A percentile compares a stretch with the other conserved stretches of the same genome.
Conservation (phyloP, 2,888 invertebrate genomes). For the Leucophenga maculata region DNA sequence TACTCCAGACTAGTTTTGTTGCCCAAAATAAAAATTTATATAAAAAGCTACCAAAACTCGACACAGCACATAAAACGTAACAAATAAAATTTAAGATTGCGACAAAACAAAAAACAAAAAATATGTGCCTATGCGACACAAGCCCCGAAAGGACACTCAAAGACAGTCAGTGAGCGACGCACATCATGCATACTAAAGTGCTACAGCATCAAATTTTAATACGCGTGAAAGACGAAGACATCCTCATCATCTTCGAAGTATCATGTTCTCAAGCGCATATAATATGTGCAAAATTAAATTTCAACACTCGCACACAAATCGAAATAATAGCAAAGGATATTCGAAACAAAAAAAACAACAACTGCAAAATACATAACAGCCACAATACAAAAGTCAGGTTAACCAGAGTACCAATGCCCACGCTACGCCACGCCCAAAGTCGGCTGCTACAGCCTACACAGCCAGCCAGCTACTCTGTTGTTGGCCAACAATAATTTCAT, state of each 20-base stretch:
- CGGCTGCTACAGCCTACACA: not conserved
- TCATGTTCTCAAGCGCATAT: too few species aligned
- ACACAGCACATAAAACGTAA: conserved; percentile 8
- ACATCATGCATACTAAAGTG: conserved; percentile 17
- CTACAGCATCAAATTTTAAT: conserved; percentile 5
- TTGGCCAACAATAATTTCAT: conserved; percentile 61
- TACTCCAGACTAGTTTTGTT: not conserved
- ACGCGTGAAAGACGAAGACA: conserved; percentile 11
- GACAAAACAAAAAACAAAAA: not conserved
- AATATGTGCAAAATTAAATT: not conserved
- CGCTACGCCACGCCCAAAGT: not conserved
- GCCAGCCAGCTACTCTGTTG: conserved; percentile 12
- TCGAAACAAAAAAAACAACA: not conserved
- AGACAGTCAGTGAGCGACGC: not conserved
- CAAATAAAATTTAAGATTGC: not conserved
- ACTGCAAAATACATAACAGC: too few species aligned
- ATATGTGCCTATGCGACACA: not conserved
- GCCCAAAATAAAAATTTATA: not conserved
- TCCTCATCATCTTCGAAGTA: not conserved
- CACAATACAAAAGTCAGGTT: conserved; percentile 8
- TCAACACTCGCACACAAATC: not conserved
- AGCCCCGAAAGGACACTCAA: not conserved
- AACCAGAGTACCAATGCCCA: not conserved
- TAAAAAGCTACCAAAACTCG: conserved; percentile 3
- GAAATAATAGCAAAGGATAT: conserved; percentile 1